Conservation (phyloP, 2,888 invertebrate species). For the Glyphotaelius pellucidus region DNA sequence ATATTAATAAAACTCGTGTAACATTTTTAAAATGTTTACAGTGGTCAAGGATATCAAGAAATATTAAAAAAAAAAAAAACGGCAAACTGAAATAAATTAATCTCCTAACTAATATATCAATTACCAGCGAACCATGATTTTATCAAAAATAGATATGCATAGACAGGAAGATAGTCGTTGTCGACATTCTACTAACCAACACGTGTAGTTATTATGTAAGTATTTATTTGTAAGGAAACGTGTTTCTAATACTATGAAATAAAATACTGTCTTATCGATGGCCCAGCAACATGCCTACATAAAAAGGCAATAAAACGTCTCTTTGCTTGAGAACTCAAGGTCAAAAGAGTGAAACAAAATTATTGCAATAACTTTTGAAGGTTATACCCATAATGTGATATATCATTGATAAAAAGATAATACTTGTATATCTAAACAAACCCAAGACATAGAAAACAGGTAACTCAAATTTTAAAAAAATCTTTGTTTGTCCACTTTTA, state of each 20-base stretch:
- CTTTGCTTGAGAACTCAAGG: background rate
- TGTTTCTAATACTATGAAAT: background rate
- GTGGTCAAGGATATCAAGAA: background rate
- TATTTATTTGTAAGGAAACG: background rate
- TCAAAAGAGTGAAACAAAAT: background rate
- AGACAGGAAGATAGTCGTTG: background rate
- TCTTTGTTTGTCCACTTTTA: too few species aligned
- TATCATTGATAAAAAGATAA: too few species aligned
- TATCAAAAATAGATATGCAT: background rate
- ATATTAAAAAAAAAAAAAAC: background rate
- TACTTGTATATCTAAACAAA: too few species aligned
- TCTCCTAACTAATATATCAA: background rate
- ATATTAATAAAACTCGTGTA: too few species aligned
- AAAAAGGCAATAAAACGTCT: background rate
- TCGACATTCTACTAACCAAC: background rate
- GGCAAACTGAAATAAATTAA: background rate
- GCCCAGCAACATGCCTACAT: background rate
- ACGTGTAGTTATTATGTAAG: background rate
- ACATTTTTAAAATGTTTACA: too few species aligned
- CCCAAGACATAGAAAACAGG: too few species aligned
- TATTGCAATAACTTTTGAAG: too few species aligned
- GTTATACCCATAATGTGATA: too few species aligned
- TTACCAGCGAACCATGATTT: background rate
- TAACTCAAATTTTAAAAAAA: too few species aligned
- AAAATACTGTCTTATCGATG: background rate